These are phyloP conservation scores for Rhynchomys soricoides DNA, from an alignment of 2,113 vertebrate species.

Conservation along the genomic window DNA sequence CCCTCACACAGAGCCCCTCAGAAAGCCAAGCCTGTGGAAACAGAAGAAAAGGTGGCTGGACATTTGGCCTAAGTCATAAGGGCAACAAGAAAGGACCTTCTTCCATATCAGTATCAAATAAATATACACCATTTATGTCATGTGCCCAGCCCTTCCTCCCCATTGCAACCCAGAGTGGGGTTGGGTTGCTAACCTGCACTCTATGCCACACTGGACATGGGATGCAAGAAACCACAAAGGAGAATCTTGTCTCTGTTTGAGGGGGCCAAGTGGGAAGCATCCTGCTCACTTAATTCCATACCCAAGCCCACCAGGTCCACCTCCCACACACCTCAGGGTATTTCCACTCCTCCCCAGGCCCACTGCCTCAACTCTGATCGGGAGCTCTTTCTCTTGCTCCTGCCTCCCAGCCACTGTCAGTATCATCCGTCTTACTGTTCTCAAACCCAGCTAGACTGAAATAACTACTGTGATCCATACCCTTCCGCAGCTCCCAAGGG, in stretches of 20 bases:
- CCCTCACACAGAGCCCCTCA: conserved; percentile 86
- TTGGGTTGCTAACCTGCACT: background rate
- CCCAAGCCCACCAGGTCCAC: background rate
- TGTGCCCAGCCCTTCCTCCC: background rate
- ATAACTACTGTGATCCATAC: background rate
- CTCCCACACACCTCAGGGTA: background rate
- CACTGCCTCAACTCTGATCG: background rate
- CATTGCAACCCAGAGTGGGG: background rate
- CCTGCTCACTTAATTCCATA: background rate
- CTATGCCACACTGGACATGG: background rate
- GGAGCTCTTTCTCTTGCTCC: background rate
- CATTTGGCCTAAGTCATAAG: background rate
- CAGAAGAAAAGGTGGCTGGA: background rate
- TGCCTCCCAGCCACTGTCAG: background rate
- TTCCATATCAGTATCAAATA: background rate
- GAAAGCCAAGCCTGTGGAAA: conserved; percentile 87
- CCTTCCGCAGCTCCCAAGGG: background rate
- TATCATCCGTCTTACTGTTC: background rate
- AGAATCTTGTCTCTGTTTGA: background rate
- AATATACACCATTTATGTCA: background rate
- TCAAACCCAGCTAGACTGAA: background rate
- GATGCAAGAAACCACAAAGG: background rate
- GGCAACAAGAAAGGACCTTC: background rate
- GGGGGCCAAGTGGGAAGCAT: background rate
- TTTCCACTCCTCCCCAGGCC: background rate